A percentile compares a stretch with the other conserved stretches of the same genome.
phyloP scores from a whole-genome alignment of 2,797 vertebrate genomes.

The Gorsachius magnificus region DNA sequence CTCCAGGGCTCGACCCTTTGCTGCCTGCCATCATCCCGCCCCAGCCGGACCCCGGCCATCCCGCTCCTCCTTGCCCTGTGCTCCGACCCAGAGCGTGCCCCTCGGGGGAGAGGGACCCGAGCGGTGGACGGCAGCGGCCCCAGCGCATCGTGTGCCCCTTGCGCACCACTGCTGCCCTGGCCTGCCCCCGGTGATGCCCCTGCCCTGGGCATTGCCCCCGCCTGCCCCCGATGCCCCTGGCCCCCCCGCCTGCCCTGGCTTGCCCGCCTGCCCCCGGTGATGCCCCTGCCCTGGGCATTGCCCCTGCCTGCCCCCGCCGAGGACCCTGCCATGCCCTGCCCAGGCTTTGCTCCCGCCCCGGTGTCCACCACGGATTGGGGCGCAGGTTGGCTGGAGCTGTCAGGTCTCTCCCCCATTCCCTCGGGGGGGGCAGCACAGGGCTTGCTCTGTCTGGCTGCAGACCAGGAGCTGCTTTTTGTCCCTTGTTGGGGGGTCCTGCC shows the following conservation, averaged over 20 bases:
- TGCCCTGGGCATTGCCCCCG: no score
- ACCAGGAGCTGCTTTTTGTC: background rate
- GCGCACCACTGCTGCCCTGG: background rate
- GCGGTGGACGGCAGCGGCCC: background rate
- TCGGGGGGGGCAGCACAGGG: background rate
- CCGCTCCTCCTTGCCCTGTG: background rate
- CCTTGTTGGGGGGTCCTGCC: no score
- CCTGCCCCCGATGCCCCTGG: background rate
- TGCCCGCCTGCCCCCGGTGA: background rate
- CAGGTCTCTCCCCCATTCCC: background rate
- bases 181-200: background rate
- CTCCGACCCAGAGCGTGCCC: background rate
- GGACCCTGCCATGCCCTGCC: background rate
- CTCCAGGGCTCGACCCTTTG: background rate
- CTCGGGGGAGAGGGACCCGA: accelerated
- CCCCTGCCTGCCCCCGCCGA: no score
- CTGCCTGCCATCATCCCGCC: background rate
- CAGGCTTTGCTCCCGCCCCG: background rate
- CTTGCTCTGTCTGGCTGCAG: background rate
- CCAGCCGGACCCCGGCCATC: accelerated
- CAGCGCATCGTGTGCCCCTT: accelerated
- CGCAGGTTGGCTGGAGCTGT: background rate
- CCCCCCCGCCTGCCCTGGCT: no score
- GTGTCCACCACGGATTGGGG: background rate
- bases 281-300: no score